Conservation (phyloP, 2,888 invertebrate species). For the Bembecia ichneumoniformis region DNA sequence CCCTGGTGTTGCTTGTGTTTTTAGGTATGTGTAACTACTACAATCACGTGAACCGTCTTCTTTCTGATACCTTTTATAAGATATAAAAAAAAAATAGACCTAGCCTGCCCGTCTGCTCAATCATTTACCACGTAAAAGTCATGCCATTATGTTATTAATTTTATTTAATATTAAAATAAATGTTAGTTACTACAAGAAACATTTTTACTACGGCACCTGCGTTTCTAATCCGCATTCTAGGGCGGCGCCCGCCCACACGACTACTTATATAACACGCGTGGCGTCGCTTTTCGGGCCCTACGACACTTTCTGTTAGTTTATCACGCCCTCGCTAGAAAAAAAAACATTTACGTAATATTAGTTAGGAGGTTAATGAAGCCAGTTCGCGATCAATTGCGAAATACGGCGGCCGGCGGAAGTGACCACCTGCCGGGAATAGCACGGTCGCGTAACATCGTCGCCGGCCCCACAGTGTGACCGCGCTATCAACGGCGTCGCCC, state of each 20-base stretch:
- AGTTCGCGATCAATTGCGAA: conserved; percentile 56
- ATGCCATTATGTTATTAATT: too few relatives aligned
- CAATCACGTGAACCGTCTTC: too few relatives aligned
- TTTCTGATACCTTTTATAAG: too few relatives aligned
- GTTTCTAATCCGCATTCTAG: neutral
- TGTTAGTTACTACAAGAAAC: too few relatives aligned
- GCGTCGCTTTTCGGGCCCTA: conserved; percentile 6
- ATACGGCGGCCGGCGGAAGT: conserved; percentile 56
- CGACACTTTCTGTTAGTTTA: neutral
- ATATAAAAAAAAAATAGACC: too few relatives aligned
- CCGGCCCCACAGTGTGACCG: conserved; percentile 58
- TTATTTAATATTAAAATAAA: too few relatives aligned
- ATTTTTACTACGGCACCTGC: too few relatives aligned
- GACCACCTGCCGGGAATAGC: conserved; percentile 71
- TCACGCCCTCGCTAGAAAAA: neutral
- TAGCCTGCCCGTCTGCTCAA: too few relatives aligned
- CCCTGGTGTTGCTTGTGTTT: too few relatives aligned
- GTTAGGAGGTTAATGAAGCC: conserved; percentile 58
- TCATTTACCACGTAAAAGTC: too few relatives aligned
- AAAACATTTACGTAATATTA: conserved; percentile 7
- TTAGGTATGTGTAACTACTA: too few relatives aligned
- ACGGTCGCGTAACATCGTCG: conserved; percentile 55
- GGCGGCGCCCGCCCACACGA: conserved; percentile 47
- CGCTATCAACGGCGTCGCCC: conserved; percentile 61
- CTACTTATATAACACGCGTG: conserved; percentile 32